Conservation (phyloP, 1,140 invertebrate species). For the Tenebrio molitor region DNA sequence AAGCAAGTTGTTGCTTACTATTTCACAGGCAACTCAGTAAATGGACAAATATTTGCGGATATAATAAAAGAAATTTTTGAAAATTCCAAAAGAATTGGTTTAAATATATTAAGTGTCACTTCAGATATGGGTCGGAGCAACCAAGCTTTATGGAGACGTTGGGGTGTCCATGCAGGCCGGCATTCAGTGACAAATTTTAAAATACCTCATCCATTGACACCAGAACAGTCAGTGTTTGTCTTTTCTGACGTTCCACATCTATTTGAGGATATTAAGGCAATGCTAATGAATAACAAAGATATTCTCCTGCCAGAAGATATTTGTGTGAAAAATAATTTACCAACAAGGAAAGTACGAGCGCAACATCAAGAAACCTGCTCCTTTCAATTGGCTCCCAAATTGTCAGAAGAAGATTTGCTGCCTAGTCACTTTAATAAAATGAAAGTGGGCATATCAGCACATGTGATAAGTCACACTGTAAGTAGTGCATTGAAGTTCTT, state of each 20-base stretch:
- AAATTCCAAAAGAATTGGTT: neutral
- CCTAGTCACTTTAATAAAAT: neutral
- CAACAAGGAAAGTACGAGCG: neutral
- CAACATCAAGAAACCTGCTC: neutral
- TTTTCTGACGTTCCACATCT: neutral
- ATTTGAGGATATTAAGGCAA: neutral
- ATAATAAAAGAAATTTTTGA: too few relatives aligned
- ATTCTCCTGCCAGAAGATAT: neutral
- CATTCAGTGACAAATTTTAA: neutral
- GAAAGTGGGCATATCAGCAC: neutral
- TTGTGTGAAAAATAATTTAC: neutral
- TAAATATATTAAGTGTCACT: neutral
- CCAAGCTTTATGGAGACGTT: neutral
- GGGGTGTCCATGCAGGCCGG: neutral
- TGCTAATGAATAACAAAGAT: neutral
- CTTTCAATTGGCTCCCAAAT: neutral
- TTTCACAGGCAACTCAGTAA: neutral
- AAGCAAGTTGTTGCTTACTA: neutral
- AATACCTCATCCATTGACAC: neutral
- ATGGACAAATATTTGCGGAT: too few relatives aligned
- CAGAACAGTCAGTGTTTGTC: neutral
- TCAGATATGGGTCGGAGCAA: neutral
- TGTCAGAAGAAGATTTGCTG: neutral
- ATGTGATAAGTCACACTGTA: neutral
- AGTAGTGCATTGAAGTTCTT: neutral